Evolutionary conservation across 1,140 invertebrate genomes (phyloP), one percentile per base, ranked within the genome.

Genomic region (Gonioctena quinquepunctata): DNA sequence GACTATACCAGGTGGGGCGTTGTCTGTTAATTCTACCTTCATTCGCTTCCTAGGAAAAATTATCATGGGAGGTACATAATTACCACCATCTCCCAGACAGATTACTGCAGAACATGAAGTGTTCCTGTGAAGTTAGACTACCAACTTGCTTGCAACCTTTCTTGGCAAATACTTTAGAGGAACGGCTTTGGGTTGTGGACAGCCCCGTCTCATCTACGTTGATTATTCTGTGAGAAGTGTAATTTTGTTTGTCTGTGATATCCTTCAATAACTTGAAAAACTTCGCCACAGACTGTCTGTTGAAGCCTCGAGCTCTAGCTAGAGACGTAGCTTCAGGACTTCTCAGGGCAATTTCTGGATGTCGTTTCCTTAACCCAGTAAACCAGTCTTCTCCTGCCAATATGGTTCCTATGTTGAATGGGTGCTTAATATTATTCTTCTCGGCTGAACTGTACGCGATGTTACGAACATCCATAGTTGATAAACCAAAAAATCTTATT

Each of bases 181-280:
- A 59, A 70, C 81, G 85, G 42, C 79, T 81, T 71, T 81, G 83
- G 2, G 86, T 80, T 23, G 80, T 83, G 4, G 78, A 68, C 3
- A 85, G 76, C 59, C 82, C 82, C 66, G 82, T 83, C 81, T 86
- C 83, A 68, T 87, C 85, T 21, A 81, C 73, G 66, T 84, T 84
- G 69, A 68, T 80, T 33, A 80, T 76, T 21, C 59, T 27, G 28
- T 54, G 50, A 3, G 73, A 25, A 23, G 22, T 3, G 52, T 77
- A 74, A 3, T 72, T 69, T 50, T 78, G 16, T 68, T 76, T 71
- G 63, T 75, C 59, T 13, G 69, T 26, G 52, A 67, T 3, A n/a
- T 76, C 61, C 23, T 68, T 28, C 11, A 81, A 69, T n/a, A 49
- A 60, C n/a, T 60, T 57, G 62, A 72, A 75, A 67, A 71, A 77